Conservation (phyloP, 2,113 vertebrate genomes). For the Bambusicola thoracicus region DNA sequence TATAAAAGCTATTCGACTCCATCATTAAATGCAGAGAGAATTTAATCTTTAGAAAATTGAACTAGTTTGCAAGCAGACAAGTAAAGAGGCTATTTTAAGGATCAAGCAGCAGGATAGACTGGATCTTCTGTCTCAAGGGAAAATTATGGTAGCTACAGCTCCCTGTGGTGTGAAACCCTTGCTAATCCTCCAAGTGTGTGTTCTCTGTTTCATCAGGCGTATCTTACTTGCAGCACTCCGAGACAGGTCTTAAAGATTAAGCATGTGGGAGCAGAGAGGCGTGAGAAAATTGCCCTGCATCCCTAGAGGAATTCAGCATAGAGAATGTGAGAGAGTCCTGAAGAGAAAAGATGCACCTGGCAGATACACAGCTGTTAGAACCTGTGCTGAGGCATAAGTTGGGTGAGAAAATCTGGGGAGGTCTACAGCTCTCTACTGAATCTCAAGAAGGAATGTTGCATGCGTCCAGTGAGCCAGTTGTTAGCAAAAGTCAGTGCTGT, state of each 20-base stretch:
- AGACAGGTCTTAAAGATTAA: neutral
- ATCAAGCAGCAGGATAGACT: constrained; percentile 31
- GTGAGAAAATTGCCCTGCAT: neutral
- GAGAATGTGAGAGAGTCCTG: neutral
- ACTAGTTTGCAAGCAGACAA: neutral
- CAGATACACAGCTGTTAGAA: fast-evolving
- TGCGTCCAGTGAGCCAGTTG: fast-evolving
- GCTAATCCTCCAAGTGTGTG: neutral
- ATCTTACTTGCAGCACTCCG: neutral
- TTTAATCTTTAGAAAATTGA: constrained; percentile 45
- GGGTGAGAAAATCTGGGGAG: neutral
- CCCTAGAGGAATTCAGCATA: neutral
- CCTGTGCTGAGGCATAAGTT: neutral
- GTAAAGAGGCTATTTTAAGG: constrained; percentile 22
- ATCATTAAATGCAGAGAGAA: neutral
- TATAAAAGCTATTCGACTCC: constrained; percentile 1
- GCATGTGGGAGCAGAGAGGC: neutral
- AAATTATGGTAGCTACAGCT: constrained; percentile 23
- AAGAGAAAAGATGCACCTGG: neutral
- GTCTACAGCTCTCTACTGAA: neutral
- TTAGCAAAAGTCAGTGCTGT: neutral
- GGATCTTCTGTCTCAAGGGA: neutral
- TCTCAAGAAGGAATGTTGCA: neutral
- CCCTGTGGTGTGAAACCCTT: neutral
- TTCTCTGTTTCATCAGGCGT: fast-evolving